A percentile compares a stretch with the other conserved stretches of the same genome.
Conservation (phyloP, 2,888 invertebrate genomes). For the Zootermopsis nevadensis region DNA sequence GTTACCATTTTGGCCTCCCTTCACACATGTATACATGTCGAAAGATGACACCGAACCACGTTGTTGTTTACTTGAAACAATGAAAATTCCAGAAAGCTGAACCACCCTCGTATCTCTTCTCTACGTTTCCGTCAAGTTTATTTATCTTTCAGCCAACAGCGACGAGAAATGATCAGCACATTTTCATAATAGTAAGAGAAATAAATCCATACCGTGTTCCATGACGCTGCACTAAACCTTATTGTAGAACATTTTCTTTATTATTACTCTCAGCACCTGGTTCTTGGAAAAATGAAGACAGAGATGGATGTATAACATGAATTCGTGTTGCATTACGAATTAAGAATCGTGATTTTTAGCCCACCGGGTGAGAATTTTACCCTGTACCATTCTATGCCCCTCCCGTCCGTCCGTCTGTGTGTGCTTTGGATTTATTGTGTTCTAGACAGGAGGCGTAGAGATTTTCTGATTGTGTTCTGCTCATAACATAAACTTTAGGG, state of each 20-base stretch:
- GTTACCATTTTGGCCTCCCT: too few relatives aligned
- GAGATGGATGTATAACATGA: neutral
- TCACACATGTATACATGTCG: too few relatives aligned
- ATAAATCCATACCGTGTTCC: neutral
- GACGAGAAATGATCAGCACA: constrained; percentile 27
- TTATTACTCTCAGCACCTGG: constrained; percentile 1
- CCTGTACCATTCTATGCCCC: neutral
- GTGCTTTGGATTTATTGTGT: too few relatives aligned
- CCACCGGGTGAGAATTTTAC: neutral
- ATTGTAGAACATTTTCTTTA: too few relatives aligned
- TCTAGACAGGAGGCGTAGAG: too few relatives aligned
- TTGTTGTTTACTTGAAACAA: too few relatives aligned
- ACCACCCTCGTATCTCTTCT: too few relatives aligned
- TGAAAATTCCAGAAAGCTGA: too few relatives aligned
- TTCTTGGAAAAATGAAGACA: constrained; percentile 24
- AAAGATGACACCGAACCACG: too few relatives aligned
- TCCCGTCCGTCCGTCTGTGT: too few relatives aligned
- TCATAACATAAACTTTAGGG: too few relatives aligned
- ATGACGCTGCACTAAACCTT: neutral
- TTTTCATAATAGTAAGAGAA: neutral
- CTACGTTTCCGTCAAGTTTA: neutral
- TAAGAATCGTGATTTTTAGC: neutral
- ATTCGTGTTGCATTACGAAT: constrained; percentile 18
- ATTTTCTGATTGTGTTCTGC: too few relatives aligned
- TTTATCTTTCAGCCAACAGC: neutral